Conservation (phyloP, 1,140 invertebrate species). For the Drosophila lini region DNA sequence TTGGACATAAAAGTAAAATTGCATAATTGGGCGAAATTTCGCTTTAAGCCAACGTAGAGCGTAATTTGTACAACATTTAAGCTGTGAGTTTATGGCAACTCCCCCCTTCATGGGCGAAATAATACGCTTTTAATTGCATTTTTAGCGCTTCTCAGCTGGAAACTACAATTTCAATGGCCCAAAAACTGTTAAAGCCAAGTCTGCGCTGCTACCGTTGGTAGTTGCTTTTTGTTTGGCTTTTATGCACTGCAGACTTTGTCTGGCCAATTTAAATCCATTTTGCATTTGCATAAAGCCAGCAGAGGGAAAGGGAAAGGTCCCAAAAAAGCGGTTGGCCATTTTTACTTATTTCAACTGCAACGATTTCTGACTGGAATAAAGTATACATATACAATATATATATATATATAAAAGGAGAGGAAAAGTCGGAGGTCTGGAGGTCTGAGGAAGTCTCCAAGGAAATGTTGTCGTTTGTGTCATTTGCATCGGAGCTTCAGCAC, state of each 20-base stretch:
- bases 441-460: slow-evolving; percentile 25
- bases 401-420: not conserved
- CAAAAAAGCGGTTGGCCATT: slow-evolving; percentile 34
- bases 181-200: slow-evolving; percentile 50
- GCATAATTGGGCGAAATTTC: slow-evolving; percentile 65
- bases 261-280: slow-evolving; percentile 61
- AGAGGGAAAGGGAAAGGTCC: slow-evolving; percentile 7
- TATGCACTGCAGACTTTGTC: slow-evolving; percentile 41
- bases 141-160: slow-evolving; percentile 45
- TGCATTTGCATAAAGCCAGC: slow-evolving; percentile 51
- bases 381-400: slow-evolving; percentile 1
- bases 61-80: slow-evolving; percentile 65
- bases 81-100: slow-evolving; percentile 24
- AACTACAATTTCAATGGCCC: slow-evolving; percentile 39
- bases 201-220: slow-evolving; percentile 1
- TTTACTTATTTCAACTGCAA: slow-evolving; percentile 57
- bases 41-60: slow-evolving; percentile 40
- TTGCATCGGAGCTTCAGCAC: slow-evolving; percentile 42
- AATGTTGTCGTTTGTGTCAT: slow-evolving; percentile 61
- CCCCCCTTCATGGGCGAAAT: slow-evolving; percentile 12
- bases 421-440: not conserved
- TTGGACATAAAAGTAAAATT: slow-evolving; percentile 51
- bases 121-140: slow-evolving; percentile 69
- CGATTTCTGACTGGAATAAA: slow-evolving; percentile 31
- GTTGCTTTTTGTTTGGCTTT: slow-evolving; percentile 31